These are phyloP conservation scores for Podabrus alpinus DNA, from an alignment of 2,888 invertebrate species.

Conservation along the genomic window DNA sequence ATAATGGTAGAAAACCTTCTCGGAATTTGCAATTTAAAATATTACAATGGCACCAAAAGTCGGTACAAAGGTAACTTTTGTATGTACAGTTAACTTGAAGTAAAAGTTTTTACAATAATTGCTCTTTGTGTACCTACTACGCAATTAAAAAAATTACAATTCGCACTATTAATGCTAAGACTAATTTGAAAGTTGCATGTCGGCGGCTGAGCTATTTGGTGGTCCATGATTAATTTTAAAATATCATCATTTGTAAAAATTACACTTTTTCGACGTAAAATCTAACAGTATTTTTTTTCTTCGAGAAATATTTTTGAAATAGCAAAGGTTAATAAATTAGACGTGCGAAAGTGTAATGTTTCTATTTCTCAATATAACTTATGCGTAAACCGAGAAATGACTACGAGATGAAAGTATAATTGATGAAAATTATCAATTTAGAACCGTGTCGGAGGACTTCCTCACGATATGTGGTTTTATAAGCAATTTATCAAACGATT, in stretches of 20 bases:
- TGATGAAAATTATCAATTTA: background rate
- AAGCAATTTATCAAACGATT: background rate
- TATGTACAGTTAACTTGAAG: background rate
- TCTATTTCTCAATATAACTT: background rate
- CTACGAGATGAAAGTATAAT: background rate
- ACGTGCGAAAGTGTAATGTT: background rate
- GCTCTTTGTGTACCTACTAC: background rate
- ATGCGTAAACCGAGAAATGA: background rate
- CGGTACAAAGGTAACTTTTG: background rate
- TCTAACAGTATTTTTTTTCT: background rate
- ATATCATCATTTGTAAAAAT: background rate
- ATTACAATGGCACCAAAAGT: background rate
- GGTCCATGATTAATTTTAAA: slow-evolving; percentile 2
- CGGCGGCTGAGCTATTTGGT: background rate
- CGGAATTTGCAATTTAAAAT: background rate
- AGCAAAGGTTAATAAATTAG: background rate
- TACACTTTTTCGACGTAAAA: background rate
- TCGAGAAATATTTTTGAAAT: background rate
- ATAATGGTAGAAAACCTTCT: background rate
- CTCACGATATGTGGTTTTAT: background rate
- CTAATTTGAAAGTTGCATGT: background rate
- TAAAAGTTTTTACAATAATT: background rate
- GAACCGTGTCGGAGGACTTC: background rate
- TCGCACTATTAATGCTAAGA: background rate
- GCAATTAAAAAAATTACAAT: background rate